Evolutionary conservation across 2,113 vertebrate genomes (phyloP).

Genomic region (Antigone vipio): DNA sequence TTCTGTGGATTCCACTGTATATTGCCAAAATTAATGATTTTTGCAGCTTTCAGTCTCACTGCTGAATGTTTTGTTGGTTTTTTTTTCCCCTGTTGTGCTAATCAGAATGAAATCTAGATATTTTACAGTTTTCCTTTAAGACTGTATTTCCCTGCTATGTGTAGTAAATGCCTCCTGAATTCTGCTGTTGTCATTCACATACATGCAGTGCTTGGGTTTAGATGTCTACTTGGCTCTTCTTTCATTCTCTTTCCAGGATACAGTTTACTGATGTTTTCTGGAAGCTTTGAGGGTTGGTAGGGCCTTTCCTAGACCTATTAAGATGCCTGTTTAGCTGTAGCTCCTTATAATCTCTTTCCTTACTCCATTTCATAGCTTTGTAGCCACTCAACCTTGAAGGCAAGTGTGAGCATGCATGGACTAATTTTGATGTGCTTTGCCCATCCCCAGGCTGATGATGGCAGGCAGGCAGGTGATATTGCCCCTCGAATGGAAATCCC

Average conservation of each 20-base stretch:
- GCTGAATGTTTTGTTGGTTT: background rate
- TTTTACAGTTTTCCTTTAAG: background rate
- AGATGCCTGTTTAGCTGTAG: background rate
- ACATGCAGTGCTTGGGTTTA: background rate
- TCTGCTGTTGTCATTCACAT: background rate
- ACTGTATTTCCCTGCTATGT: background rate
- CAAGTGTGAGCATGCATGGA: background rate
- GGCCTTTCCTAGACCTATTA: background rate
- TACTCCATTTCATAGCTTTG: background rate
- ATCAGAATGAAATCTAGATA: background rate
- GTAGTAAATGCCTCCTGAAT: background rate
- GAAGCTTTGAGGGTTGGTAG: background rate
- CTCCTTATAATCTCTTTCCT: background rate
- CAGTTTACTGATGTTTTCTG: background rate
- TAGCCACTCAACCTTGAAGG: background rate
- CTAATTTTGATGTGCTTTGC: background rate
- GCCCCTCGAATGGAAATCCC: background rate
- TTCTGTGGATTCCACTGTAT: background rate
- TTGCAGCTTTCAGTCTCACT: background rate
- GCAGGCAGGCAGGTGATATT: background rate
- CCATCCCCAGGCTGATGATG: background rate
- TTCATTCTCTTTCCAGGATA: background rate
- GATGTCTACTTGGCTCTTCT: rapidly evolving
- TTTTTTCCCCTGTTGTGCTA: background rate
- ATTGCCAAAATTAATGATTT: background rate